A percentile compares a stretch with the other conserved stretches of the same genome.
Conservation (phyloP, 2,888 invertebrate genomes). For the Neocrepidodera transversa region DNA sequence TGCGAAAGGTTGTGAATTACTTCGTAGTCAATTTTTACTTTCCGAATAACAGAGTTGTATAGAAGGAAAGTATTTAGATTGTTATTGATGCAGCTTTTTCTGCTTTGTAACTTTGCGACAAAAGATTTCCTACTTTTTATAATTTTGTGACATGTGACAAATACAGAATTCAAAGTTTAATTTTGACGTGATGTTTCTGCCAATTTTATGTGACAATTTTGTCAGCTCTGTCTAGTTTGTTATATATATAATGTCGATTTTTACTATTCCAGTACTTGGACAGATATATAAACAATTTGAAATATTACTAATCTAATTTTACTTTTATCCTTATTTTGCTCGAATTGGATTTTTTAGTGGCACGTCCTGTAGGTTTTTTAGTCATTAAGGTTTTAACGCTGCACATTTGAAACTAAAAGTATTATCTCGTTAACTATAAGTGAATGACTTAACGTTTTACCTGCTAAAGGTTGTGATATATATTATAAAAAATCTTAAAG, state of each 20-base stretch:
- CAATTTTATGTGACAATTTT: no score
- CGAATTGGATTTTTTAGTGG: slow-evolving; percentile 16
- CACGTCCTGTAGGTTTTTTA: slow-evolving; percentile 10
- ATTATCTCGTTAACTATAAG: slow-evolving; percentile 22
- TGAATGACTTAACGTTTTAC: slow-evolving; percentile 22
- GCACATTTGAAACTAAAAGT: slow-evolving; percentile 27
- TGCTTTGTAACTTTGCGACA: neutral
- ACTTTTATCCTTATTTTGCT: no score
- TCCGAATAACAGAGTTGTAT: no score
- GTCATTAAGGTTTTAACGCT: slow-evolving; percentile 15
- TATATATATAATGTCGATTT: no score
- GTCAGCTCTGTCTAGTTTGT: no score
- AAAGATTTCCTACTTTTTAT: neutral
- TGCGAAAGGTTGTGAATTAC: slow-evolving; percentile 3
- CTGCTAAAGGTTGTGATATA: slow-evolving; percentile 28
- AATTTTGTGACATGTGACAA: neutral
- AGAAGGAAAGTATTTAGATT: no score
- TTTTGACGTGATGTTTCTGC: no score
- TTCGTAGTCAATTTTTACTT: neutral
- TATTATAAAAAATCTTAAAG: slow-evolving; percentile 20
- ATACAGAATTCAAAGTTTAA: no score
- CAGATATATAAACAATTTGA: no score
- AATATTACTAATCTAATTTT: no score
- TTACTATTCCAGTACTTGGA: no score
- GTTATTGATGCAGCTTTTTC: neutral